phyloP scores from a whole-genome alignment of 2,113 vertebrate genomes.

The Menidia beryllina region DNA sequence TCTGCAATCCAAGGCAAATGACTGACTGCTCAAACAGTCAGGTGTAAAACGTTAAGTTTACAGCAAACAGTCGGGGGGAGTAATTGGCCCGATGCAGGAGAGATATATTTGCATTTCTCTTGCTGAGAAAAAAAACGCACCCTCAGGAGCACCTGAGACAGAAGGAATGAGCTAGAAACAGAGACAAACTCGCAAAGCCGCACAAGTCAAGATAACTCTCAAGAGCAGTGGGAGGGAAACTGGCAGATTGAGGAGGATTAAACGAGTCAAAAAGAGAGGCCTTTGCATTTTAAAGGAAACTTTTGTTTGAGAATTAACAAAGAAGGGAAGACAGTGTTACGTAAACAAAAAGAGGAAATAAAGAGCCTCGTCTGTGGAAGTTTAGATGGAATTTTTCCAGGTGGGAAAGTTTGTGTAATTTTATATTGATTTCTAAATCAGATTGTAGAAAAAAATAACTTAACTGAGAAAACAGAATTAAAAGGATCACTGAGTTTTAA shows the following conservation, averaged over 20 bases:
- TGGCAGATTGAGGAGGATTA: slow-evolving; percentile 61
- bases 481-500: no score
- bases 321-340: slow-evolving; percentile 32
- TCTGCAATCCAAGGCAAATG: slow-evolving; percentile 10
- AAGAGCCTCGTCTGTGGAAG: slow-evolving; percentile 41
- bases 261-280: slow-evolving; percentile 56
- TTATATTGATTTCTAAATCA: no score
- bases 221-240: slow-evolving; percentile 63
- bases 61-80: slow-evolving; percentile 32
- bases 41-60: slow-evolving; percentile 34
- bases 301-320: slow-evolving; percentile 72
- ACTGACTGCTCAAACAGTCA: not conserved
- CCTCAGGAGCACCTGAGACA: slow-evolving; percentile 25
- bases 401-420: not conserved
- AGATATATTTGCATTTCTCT: slow-evolving; percentile 41
- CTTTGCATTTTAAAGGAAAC: slow-evolving; percentile 83
- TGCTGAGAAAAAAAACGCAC: slow-evolving; percentile 27
- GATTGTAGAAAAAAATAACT: no score
- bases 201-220: slow-evolving; percentile 72
- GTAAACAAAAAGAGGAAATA: slow-evolving; percentile 56
- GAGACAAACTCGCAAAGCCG: slow-evolving; percentile 51
- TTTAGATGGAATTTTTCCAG: slow-evolving; percentile 67
- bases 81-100: slow-evolving; percentile 28
- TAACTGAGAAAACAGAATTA: no score
- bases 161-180: slow-evolving; percentile 26